Base-by-base conservation (phyloP, 2,797 vertebrate species). In the Rhinatrema bivittatum region DNA sequence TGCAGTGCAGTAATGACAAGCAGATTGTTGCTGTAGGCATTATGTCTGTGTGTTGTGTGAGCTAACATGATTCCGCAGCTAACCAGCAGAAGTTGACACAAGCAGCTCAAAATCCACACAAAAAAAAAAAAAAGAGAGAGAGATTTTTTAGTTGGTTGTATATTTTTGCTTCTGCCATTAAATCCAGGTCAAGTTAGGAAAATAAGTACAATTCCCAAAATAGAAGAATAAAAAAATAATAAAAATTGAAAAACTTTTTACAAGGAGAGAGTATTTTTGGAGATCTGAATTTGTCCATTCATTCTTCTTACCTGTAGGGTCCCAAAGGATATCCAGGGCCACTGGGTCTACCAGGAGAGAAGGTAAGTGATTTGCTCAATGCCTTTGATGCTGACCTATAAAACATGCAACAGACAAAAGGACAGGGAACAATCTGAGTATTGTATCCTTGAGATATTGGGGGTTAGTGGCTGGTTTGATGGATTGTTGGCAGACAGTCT, bases 301-400 rank as follows among this genome's bases (percentile, higher is more conserved):
- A 20, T 60, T 15, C 51, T 49, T 64, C 29, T 27, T 32, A 2
- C 16, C 25, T 62, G 7, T 50, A 91, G 89, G 88, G 88, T 63
- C 62, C 57, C 35, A 87, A 87, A 65, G 89, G 89, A 34, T 69
- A 88, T 73, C 56, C 41, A 5, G 91, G 90, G 10, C 68, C 65
- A 35, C 53, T 18, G 5, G 91, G 91, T 29, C 68, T 50, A 6
- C 72, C 10, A 51, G 91, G 91, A 49, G 88, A 89, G 52, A 87
- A 84, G 70, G 89, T 90, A 62, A 67, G 76, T 53, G 12, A 3
- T 42, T 5, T 16, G 17, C 3, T 0, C 10, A 13, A 2, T 11
- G 1, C 7, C 17, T 14, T 36, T 32, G 15, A 15, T 14, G n/a
- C 7, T n/a, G n/a, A 33, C 9, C 14, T 20, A 19, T 12, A 20